Base-by-base conservation (phyloP, 2,797 vertebrate genomes). In the Telmatherina bonti region DNA sequence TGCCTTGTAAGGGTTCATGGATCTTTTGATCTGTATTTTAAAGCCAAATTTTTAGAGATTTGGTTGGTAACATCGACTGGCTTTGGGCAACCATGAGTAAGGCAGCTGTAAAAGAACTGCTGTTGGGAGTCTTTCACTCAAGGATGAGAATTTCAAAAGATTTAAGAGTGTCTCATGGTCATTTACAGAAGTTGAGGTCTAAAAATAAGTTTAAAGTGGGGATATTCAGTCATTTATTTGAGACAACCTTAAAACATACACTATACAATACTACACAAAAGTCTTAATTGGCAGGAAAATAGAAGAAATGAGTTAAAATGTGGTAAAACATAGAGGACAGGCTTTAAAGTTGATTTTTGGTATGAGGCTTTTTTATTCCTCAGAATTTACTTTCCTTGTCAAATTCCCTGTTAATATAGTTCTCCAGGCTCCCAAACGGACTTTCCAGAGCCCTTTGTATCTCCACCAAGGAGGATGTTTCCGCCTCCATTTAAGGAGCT, bases 11-110 rank as follows among this genome's bases (percentile, higher is more conserved):
- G 59, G 65, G 70, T 63, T 79, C 26, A 33, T 31, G 55, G 18
- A 16, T 71, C 13, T 60, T 31, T 63, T 15, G 47, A 24, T 53
- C 6, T 56, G 18, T 67, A 62, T 72, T 76, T 68, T 69, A 36
- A 67, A 76, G 74, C 78, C 78, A 85, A 73, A 83, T 76, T 83
- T 67, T 35, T 54, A 7, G 67, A 49, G 24, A 56, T 64, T 62
- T 69, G 62, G 43, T 82, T n/a, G 26, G 47, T 78, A 67, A 74
- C 29, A 22, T 65, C 52, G 82, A 58, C 70, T 77, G 73, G 65
- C 38, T 65, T 82, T 72, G 57, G 71, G 70, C 67, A 72, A 79
- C 18, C 15, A 36, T 35, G 7, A n/a, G n/a, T 54, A 67, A 73
- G 70, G 76, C 68, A 64, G 62, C 56, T 35, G 49, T 43, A 62